Evolutionary conservation across 2,797 vertebrate genomes (phyloP).

Genomic region (Sarcophilus harrisii): DNA sequence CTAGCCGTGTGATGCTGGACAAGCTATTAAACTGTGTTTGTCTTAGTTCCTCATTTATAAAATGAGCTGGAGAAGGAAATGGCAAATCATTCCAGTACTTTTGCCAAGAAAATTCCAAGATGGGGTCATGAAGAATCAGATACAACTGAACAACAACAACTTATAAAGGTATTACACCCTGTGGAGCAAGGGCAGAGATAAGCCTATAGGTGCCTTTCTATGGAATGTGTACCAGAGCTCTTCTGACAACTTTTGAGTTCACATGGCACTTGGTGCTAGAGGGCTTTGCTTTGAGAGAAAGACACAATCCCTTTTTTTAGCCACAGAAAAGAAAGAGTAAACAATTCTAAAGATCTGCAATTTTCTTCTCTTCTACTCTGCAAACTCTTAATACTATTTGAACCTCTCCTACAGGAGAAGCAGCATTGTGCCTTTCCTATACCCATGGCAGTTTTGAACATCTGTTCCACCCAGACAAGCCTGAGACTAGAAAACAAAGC

Average conservation of each 20-base stretch:
- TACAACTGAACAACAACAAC: background rate
- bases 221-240: background rate
- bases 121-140: background rate
- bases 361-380: background rate
- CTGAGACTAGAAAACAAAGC: background rate
- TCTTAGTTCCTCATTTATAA: background rate
- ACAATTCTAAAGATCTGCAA: background rate
- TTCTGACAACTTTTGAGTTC: background rate
- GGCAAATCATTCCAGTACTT: background rate
- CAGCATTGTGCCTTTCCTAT: background rate
- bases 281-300: background rate
- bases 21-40: background rate
- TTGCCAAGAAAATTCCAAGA: background rate
- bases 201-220: background rate
- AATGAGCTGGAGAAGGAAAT: background rate
- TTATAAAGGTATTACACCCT: background rate
- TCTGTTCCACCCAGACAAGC: background rate
- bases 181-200: background rate
- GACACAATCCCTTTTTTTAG: background rate
- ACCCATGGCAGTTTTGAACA: background rate
- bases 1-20: background rate
- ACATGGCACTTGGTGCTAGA: background rate
- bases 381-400: background rate
- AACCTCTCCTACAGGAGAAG: background rate
- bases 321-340: background rate